A percentile compares a stretch with the other conserved stretches of the same genome.
Conservation (phyloP, 1,140 invertebrate genomes). For the Hylaeus anthracinus region DNA sequence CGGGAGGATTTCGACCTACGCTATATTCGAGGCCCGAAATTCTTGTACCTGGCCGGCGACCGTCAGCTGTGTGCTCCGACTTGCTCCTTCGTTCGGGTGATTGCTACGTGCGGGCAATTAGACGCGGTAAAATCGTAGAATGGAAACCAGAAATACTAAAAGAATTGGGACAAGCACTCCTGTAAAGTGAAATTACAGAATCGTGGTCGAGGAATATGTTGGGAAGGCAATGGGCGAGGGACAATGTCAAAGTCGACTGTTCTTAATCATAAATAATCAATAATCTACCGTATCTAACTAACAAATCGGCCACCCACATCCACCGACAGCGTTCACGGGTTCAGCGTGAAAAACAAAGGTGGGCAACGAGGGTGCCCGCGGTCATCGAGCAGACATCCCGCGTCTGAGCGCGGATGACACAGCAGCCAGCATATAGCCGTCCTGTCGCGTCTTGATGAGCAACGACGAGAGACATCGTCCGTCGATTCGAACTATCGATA, state of each 20-base stretch:
- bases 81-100: background rate
- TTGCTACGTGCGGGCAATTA: background rate
- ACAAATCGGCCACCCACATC: no score
- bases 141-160: background rate
- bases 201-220: no score
- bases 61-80: background rate
- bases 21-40: no score
- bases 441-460: conserved; percentile 69
- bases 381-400: conserved; percentile 35
- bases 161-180: background rate
- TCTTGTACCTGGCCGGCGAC: background rate
- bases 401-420: conserved; percentile 56
- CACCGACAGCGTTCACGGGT: background rate
- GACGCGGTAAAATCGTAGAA: background rate
- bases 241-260: no score
- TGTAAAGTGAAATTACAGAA: background rate
- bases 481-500: conserved; percentile 72
- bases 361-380: conserved; percentile 1
- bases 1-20: background rate
- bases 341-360: conserved; percentile 56
- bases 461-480: conserved; percentile 70
- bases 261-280: no score
- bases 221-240: no score
- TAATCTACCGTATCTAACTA: no score
- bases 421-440: conserved; percentile 47